Base-by-base conservation (phyloP, 2,888 invertebrate genomes). In the Sipha maydis region DNA sequence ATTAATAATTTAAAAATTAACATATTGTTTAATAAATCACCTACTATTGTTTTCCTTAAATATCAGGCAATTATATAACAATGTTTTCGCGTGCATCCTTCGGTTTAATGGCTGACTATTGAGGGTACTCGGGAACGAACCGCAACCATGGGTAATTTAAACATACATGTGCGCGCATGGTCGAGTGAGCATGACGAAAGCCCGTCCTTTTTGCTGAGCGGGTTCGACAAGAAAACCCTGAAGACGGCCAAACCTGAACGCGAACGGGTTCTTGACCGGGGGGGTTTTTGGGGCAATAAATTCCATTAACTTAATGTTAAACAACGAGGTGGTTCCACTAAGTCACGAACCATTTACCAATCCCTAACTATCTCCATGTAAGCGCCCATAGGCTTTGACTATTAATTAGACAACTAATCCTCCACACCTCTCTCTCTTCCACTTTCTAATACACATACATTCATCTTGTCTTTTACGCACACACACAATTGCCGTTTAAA, bases 181-280 rank as follows among this genome's bases (percentile, higher is more conserved):
- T 48, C 48, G 14, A 48, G 48, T 48, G 48, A 48, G 48, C 85
- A 21, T 86, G 79, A 86, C 85, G 34, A 21, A 71, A 34, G 34
- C 21, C 73, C 73, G 86, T 80, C 86, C 79, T 79, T 79, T 79
- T 86, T 79, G 86, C 8, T 3, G 0, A 17, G 21, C 11, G 61
- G 8, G 73, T 78, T 48, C 21, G 79, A 86, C 34, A 11, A 73
- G 61, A 73, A 86, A 86, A 86, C 86, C 79, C n/a, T 86, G 79
- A 73, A 86, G 79, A 86, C 38, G 73, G 28, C 28, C 28, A 38
- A 56, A 79, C 11, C 86, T n/a, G n/a, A 21, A 28, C 25, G 54
- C 54, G 9, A 5, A 34, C 56, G 38, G n/a, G 56, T 38, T n/a
- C 34, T 14, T 21, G 73, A 25, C 54, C 73, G n/a, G 34, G 69